Percentiles rank a stretch among this genome's conserved stretches.
These are phyloP conservation scores for Plestiodon gilberti DNA, from an alignment of 2,113 vertebrate species.

Conservation along the genomic window DNA sequence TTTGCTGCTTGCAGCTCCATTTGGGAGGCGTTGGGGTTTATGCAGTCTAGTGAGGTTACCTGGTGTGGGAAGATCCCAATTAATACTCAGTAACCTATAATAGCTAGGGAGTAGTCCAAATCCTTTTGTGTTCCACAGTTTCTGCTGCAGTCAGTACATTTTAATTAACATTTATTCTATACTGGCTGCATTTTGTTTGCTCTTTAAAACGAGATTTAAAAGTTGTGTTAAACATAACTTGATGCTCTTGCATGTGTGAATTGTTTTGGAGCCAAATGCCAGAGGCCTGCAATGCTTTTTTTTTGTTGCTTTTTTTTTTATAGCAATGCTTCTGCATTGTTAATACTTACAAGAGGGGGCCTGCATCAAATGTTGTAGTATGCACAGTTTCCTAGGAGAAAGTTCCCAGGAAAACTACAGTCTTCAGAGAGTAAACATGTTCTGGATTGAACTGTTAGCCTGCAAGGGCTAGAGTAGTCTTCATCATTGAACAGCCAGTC, in stretches of 20 bases:
- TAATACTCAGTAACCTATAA: not conserved
- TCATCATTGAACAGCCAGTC: too few relatives aligned
- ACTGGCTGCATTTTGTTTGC: fast-evolving
- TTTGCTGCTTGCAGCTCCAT: not conserved
- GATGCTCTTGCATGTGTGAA: fast-evolving
- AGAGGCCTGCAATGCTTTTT: fast-evolving
- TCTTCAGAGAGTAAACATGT: too few relatives aligned
- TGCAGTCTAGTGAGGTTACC: not conserved
- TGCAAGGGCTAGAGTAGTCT: too few relatives aligned
- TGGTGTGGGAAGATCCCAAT: not conserved
- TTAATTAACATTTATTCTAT: not conserved
- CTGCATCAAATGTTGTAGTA: too few relatives aligned
- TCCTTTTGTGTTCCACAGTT: not conserved
- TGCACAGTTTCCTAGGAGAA: too few relatives aligned
- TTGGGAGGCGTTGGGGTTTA: not conserved
- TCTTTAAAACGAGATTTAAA: not conserved
- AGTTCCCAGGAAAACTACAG: too few relatives aligned
- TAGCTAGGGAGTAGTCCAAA: not conserved
- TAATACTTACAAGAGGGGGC: not conserved
- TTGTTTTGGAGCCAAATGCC: not conserved
- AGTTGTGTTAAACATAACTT: fast-evolving
- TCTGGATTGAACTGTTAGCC: too few relatives aligned
- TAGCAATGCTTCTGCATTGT: not conserved
- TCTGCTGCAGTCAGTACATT: not conserved
- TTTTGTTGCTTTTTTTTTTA: too few relatives aligned